Evolutionary conservation across 2,797 vertebrate species (phyloP), one percentile per base, ranked within the genome.

Genomic region (Pangasius macronema): DNA sequence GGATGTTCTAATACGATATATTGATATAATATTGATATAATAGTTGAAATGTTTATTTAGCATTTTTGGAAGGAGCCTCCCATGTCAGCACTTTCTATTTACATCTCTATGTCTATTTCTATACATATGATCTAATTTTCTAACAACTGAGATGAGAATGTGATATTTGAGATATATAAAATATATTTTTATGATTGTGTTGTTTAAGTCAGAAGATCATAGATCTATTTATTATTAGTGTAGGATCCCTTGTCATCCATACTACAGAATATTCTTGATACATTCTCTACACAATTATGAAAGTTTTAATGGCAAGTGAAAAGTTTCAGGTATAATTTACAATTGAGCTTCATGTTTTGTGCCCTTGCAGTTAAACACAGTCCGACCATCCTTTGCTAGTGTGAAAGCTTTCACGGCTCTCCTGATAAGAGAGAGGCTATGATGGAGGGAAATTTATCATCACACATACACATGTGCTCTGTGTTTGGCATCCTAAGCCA

Each of bases 401-500:
- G 36, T 36, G 49, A 89, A 73, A 55, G 65, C 70, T 72, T 72
- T 86, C 87, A 84, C 85, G 59, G 84, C 88, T 87, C 87, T 89
- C 85, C 88, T 80, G n/a, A 87, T 88, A 90, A 93, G 91, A 93
- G 90, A 79, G 51, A 59, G 53, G 46, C 93, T 85, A 73, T 16
- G 61, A 82, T 90, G 87, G 89, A 92, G 89, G 89, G 86, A 81
- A 94, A 95, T 93, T 84, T 82, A 81, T 87, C 89, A 90, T 65
- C 59, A 4, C 84, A 53, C 51, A 61, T 86, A 86, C n/a, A 77
- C 72, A 57, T 79, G 65, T 55, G 75, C 83, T 90, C 67, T 93
- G 91, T 93, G 92, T 94, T 93, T 92, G 89, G 92, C 93, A 94
- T 95, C 91, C 92, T 90, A 94, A 95, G 94, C 84, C 88, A 87